A percentile compares a stretch with the other conserved stretches of the same genome.
Evolutionary conservation across 1,140 invertebrate genomes (phyloP).

Genomic region (Panulirus ornatus): DNA sequence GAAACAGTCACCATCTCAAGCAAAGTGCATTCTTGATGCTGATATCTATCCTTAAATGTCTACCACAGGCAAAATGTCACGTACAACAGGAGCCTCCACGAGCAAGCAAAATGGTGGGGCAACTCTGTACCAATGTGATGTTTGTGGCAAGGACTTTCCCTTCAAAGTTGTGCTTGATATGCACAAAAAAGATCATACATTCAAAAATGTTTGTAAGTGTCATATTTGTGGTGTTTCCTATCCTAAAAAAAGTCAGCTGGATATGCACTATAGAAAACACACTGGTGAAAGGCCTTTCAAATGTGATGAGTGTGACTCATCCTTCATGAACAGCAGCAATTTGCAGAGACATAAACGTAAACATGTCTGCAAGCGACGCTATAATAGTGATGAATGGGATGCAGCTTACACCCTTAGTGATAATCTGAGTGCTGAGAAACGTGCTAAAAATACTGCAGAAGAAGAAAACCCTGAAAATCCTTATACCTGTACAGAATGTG

Average conservation of each 20-base stretch:
- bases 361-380: conserved; percentile 62
- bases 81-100: conserved; percentile 66
- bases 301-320: conserved; percentile 64
- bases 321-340: conserved; percentile 70
- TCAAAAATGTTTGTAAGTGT: conserved; percentile 64
- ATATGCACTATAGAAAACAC: conserved; percentile 67
- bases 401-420: conserved; percentile 62
- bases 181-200: conserved; percentile 67
- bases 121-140: conserved; percentile 62
- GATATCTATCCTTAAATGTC: conserved; percentile 39
- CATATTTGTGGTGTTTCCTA: conserved; percentile 51
- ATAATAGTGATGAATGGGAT: conserved; percentile 66
- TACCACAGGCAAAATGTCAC: conserved; percentile 57
- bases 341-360: conserved; percentile 65
- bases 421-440: conserved; percentile 58
- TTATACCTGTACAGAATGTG: conserved; percentile 57
- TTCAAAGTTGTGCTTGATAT: conserved; percentile 67
- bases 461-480: conserved; percentile 43
- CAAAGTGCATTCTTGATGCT: not conserved
- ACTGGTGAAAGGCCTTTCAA: conserved; percentile 63
- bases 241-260: conserved; percentile 64
- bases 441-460: conserved; percentile 13
- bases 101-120: conserved; percentile 57
- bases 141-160: conserved; percentile 67
- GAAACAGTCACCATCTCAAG: not conserved